phyloP scores from a whole-genome alignment of 2,797 vertebrate genomes.

The Limosa lapponica region DNA sequence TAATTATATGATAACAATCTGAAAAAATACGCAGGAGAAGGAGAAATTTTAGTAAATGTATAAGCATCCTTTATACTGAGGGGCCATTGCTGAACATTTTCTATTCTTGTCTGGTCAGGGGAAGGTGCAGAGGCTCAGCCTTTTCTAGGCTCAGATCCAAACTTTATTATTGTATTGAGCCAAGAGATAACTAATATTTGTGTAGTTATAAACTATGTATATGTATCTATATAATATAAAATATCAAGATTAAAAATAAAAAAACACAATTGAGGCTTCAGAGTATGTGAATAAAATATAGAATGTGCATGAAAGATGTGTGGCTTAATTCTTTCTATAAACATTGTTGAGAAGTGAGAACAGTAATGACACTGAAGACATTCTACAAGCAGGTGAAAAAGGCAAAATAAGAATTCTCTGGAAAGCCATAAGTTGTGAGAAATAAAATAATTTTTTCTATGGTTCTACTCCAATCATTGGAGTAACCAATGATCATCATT shows the following conservation, averaged over 20 bases:
- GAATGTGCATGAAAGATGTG: not conserved
- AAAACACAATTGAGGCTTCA: not conserved
- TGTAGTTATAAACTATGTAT: not conserved
- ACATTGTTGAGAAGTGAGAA: not conserved
- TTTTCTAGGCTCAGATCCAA: not conserved
- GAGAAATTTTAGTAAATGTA: not conserved
- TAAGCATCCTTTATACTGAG: not conserved
- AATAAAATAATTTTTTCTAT: not conserved
- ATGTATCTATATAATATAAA: not conserved
- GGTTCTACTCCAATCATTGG: fast-evolving
- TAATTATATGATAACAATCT: not conserved
- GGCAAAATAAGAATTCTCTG: not conserved
- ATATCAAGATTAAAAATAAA: not conserved
- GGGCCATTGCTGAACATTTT: not conserved
- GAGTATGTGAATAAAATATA: not conserved
- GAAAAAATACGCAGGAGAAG: not conserved
- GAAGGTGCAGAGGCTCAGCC: not conserved
- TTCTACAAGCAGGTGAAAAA: not conserved
- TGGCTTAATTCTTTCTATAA: not conserved
- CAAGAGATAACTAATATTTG: not conserved
- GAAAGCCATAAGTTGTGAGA: not conserved
- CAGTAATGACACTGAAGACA: not conserved
- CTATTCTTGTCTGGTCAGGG: not conserved
- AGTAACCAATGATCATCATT: too few species aligned
- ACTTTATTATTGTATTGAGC: not conserved